A percentile compares a stretch with the other conserved stretches of the same genome.
phyloP scores from a whole-genome alignment of 2,113 vertebrate species.

The Tragelaphus buxtoni region DNA sequence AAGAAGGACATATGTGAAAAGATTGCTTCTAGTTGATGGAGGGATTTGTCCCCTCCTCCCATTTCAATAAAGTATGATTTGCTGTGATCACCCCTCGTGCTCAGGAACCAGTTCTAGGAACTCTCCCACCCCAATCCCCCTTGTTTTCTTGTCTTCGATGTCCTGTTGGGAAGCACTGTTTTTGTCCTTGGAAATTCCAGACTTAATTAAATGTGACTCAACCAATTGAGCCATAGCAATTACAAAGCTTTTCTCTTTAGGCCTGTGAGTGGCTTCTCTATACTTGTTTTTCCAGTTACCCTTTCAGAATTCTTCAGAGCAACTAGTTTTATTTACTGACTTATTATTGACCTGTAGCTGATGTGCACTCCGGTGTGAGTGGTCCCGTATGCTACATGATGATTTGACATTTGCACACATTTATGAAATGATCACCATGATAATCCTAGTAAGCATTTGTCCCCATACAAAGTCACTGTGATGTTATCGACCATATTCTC shows the following conservation, averaged over 20 bases:
- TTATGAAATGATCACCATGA: background rate
- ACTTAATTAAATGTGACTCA: constrained; percentile 55
- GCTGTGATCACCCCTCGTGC: background rate
- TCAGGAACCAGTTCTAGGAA: background rate
- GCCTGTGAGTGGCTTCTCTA: background rate
- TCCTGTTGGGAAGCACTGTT: constrained; percentile 38
- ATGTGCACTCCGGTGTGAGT: background rate
- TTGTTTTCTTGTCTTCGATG: background rate
- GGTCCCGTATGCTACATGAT: background rate
- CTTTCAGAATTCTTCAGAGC: constrained; percentile 36
- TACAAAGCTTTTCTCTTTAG: constrained; percentile 34
- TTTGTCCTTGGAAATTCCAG: constrained; percentile 60
- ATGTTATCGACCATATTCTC: background rate
- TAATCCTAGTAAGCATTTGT: background rate
- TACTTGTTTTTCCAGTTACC: constrained; percentile 27
- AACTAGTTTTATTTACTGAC: background rate
- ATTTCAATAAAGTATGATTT: background rate
- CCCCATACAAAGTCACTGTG: background rate
- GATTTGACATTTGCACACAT: background rate
- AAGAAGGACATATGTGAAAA: background rate
- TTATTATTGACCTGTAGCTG: background rate
- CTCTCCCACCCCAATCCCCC: background rate
- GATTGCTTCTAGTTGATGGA: background rate
- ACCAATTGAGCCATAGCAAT: constrained; percentile 8
- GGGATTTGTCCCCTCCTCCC: background rate